Evolutionary conservation across 2,113 vertebrate species (phyloP).

Genomic region (Zosterops japonicus): DNA sequence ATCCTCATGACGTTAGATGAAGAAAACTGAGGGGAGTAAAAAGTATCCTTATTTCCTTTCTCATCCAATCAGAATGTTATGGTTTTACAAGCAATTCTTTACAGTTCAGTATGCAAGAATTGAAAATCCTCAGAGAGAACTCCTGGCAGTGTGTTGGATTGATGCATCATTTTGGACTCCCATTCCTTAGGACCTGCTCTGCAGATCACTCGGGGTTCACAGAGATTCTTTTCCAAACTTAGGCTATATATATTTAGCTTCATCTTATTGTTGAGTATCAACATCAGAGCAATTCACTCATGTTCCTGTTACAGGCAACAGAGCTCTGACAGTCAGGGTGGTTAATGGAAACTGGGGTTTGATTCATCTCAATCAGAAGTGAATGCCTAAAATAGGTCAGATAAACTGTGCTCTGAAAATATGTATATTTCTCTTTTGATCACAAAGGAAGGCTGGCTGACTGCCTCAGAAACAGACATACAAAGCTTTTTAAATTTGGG

Average conservation of each 20-base stretch:
- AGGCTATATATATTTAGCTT: neutral
- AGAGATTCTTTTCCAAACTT: neutral
- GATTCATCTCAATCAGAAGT: neutral
- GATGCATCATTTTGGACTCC: neutral
- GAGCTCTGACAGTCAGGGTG: neutral
- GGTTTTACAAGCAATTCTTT: neutral
- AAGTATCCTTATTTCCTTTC: neutral
- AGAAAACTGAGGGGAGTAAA: neutral
- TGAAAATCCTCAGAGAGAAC: neutral
- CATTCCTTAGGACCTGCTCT: neutral
- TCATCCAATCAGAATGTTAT: neutral
- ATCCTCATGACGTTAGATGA: neutral
- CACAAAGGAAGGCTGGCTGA: neutral
- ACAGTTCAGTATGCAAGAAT: neutral
- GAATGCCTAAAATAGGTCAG: neutral
- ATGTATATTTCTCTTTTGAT: neutral
- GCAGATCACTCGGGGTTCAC: neutral
- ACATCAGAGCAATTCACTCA: neutral
- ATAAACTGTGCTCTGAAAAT: neutral
- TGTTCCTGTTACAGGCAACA: neutral
- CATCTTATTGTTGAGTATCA: neutral
- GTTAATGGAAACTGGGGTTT: neutral
- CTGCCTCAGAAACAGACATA: neutral
- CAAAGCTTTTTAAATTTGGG: neutral
- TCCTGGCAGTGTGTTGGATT: neutral